These are phyloP conservation scores for Cryptoprocta ferox DNA, from an alignment of 2,797 vertebrate species.

Conservation along the genomic window DNA sequence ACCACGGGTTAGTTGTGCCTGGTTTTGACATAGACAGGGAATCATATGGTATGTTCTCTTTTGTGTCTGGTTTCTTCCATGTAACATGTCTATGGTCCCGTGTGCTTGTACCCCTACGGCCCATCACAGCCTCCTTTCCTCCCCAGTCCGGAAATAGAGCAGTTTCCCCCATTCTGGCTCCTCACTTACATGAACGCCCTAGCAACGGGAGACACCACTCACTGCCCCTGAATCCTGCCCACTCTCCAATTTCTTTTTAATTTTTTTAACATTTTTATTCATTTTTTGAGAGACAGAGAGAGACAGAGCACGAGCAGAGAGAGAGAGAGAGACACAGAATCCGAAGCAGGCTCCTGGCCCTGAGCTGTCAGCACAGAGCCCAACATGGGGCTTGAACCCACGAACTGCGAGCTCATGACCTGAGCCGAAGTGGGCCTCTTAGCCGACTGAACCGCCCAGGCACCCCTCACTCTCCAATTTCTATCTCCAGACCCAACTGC, in stretches of 20 bases:
- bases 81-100: neutral
- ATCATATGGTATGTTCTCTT: neutral
- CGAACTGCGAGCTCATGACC: too few species aligned
- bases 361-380: too few species aligned
- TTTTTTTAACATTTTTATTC: too few species aligned
- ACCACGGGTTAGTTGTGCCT: neutral
- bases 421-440: too few species aligned
- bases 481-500: neutral
- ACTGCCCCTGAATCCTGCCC: neutral
- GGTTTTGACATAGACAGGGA: neutral
- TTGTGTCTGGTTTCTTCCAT: neutral
- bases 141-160: neutral
- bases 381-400: too few species aligned
- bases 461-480: neutral
- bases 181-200: neutral
- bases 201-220: neutral
- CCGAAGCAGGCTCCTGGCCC: too few species aligned
- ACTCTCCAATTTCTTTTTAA: neutral
- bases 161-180: neutral
- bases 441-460: too few species aligned
- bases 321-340: too few species aligned
- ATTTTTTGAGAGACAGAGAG: too few species aligned
- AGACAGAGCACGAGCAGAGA: too few species aligned
- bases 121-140: neutral
- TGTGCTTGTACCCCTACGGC: neutral